Conservation (phyloP, 2,113 vertebrate genomes). For the Gallinago paraguaiae region DNA sequence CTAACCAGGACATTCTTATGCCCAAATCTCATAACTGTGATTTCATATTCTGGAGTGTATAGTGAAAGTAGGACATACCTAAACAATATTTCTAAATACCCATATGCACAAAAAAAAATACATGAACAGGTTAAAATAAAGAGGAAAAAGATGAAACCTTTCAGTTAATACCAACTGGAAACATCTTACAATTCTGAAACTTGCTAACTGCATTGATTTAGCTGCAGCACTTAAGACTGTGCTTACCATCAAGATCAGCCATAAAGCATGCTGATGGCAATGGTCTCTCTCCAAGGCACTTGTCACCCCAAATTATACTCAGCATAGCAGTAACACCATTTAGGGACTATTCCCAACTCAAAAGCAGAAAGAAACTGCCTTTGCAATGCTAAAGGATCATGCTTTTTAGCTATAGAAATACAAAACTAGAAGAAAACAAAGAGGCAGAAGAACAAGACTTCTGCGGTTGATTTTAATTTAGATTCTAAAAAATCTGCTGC, state of each 20-base stretch:
- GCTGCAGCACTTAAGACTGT: background rate
- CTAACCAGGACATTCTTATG: background rate
- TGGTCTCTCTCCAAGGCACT: background rate
- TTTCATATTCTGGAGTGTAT: background rate
- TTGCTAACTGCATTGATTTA: background rate
- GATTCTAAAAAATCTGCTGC: background rate
- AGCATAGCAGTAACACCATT: background rate
- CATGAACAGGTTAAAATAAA: background rate
- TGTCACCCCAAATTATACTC: background rate
- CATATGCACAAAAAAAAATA: background rate
- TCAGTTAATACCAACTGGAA: background rate
- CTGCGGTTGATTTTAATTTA: background rate
- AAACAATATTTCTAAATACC: background rate
- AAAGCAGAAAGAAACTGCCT: background rate
- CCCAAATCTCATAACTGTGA: background rate
- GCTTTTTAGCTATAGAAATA: background rate
- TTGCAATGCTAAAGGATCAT: background rate
- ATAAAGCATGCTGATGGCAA: background rate
- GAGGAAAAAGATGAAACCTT: background rate
- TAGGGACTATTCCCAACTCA: background rate
- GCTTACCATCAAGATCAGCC: background rate
- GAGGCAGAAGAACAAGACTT: background rate
- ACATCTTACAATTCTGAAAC: background rate
- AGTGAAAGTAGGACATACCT: background rate
- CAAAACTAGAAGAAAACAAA: background rate